Base-by-base conservation (phyloP, 2,888 invertebrate species). In the Aromia moschata region DNA sequence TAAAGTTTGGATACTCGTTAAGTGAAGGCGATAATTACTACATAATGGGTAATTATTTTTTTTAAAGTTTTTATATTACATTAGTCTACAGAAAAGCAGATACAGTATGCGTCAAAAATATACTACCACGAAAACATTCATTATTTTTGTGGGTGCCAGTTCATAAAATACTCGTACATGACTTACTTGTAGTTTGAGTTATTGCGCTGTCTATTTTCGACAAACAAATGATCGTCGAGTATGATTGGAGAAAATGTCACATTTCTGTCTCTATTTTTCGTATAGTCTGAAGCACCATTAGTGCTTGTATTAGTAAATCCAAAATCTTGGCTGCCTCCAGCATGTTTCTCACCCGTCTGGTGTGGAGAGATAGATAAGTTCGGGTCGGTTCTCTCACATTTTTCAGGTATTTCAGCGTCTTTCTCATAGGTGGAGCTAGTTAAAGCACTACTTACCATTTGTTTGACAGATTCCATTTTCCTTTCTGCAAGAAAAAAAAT, bases 381-480 rank as follows among this genome's bases (percentile, higher is more conserved):
- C 7, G 12, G 20, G 5, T 2, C 16, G 12, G 11, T 9, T 36
- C 12, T 12, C 20, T 51, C 33, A 1, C 16, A 16, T n/a, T 40
- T 33, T n/a, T n/a, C n/a, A n/a, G n/a, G n/a, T n/a, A n/a, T n/a
- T n/a, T n/a, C n/a, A 25, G 25, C 3, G 3, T 25, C 7, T 12
- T 46, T 31, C 5, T 46, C 51, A 11, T 30, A 51, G 10, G 5
- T 18, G 16, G 25, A 38, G 25, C n/a, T 16, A 9, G 2, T 43
- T 7, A 44, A 5, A 12, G 38, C 40, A 25, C 7, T 47, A 25
- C 4, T 54, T 1, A 79, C 71, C 20, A 79, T 70, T 64, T 74
- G 72, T 58, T 78, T 78, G n/a, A 79, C 77, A 1, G 73, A 69
- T 57, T 77, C 73, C 41, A 79, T 78, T 54, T 73, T 76, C 56